Percentiles rank a stretch among this genome's conserved stretches.
Conservation (phyloP, 64 coral and sea anemone genomes). For the Trachythela sp. region DNA sequence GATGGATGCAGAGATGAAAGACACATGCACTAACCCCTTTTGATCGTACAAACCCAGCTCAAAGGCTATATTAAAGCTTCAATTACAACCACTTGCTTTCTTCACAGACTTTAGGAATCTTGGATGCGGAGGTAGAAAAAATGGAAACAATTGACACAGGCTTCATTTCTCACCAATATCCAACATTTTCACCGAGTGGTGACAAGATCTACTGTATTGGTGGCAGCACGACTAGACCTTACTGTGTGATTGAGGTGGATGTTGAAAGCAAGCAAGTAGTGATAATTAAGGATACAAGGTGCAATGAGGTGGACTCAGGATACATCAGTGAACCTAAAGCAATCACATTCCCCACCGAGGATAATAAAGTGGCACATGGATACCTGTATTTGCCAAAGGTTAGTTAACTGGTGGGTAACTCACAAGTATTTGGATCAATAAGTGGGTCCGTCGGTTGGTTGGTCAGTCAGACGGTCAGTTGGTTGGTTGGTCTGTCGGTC, state of each 20-base stretch:
- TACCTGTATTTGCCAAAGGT: constrained; percentile 83
- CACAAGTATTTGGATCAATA: too few species aligned
- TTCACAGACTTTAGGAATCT: background rate
- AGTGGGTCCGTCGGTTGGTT: too few species aligned
- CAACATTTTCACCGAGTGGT: constrained; percentile 49
- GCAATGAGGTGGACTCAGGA: constrained; percentile 32
- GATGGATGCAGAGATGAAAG: too few species aligned
- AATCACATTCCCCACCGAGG: constrained; percentile 60
- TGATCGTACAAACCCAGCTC: too few species aligned
- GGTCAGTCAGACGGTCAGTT: too few species aligned
- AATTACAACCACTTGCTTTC: background rate
- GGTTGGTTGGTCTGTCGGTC: too few species aligned
- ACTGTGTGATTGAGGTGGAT: constrained; percentile 59
- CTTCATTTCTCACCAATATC: constrained; percentile 31
- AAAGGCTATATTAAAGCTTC: too few species aligned
- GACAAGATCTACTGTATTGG: constrained; percentile 56
- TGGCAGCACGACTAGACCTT: constrained; percentile 43
- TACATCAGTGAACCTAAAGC: constrained; percentile 69
- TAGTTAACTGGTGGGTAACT: background rate
- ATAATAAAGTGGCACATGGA: constrained; percentile 62
- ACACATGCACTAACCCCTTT: too few species aligned
- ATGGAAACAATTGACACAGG: constrained; percentile 56
- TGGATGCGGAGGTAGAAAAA: constrained; percentile 24
- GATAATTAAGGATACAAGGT: constrained; percentile 50
- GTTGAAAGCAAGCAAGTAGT: constrained; percentile 31